Base-by-base conservation (phyloP, 1,140 invertebrate species). In the Gryllus bimaculatus region DNA sequence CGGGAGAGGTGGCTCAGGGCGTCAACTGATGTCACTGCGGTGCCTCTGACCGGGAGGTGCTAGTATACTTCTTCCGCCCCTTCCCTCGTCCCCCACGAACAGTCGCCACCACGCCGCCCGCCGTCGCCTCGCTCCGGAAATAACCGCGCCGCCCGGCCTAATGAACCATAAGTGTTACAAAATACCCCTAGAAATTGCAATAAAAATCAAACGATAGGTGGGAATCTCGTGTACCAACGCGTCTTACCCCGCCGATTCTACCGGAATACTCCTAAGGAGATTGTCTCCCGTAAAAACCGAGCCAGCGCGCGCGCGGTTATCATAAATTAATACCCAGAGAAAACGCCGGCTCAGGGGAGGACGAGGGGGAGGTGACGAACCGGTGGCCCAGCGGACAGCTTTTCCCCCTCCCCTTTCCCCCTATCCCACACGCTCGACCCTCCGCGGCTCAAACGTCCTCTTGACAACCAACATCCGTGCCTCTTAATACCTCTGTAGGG, bases 161-260 rank as follows among this genome's bases (percentile, higher is more conserved):
- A 66, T 66, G 54, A 66, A 66, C 10, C 54, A 66, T 66, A 66
- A 66, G 54, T 66, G 54, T 66, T 66, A 66, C 54, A 66, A 66
- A 66, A 66, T 66, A 66, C 54, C 54, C 0, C 10, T 7, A 7
- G 54, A 66, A 66, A 66, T 66, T 66, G 54, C 54, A 66, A 66
- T 66, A 66, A 66, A 66, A 66, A 3, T 7, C 7, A 66, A 66
- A 66, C 54, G 54, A 66, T 66, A 66, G 54, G 54, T 0, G 54
- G 54, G 54, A 66, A 66, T 66, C 18, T 18, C 54, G 10, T 66
- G 54, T 66, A 66, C 10, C 54, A 18, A 39, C 10, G 54, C 54
- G 54, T 66, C 54, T 66, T 66, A 66, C 54, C 54, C 54, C 54
- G 10, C 10, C 54, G 18, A 66, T 66, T 66, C 54, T 66, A 66